Conservation (phyloP, 2,113 vertebrate genomes). For the Ceyx cyanopectus region DNA sequence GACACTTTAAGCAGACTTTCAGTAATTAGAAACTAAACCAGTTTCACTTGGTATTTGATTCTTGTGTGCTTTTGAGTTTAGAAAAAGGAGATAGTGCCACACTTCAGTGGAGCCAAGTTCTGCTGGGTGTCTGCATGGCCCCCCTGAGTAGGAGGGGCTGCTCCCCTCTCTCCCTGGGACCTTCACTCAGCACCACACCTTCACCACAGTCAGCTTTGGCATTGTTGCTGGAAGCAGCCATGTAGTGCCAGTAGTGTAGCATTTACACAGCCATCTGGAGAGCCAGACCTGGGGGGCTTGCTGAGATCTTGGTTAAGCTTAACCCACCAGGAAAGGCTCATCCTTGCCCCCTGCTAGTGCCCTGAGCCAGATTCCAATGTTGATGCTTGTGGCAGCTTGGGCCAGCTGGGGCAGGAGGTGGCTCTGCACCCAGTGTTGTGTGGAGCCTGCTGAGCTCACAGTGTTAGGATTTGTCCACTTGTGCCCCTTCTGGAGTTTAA, state of each 20-base stretch:
- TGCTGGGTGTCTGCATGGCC: rapidly evolving
- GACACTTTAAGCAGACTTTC: background rate
- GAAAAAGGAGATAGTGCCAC: background rate
- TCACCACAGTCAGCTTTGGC: background rate
- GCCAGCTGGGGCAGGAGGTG: background rate
- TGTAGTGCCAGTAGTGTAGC: background rate
- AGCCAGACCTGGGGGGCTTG: background rate
- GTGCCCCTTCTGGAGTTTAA: background rate
- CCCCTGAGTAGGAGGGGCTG: rapidly evolving
- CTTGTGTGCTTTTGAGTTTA: background rate
- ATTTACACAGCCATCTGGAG: background rate
- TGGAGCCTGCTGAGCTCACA: background rate
- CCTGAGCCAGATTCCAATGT: background rate
- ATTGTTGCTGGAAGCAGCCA: background rate
- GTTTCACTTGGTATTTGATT: background rate
- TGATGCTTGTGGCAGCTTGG: rapidly evolving
- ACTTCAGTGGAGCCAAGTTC: background rate
- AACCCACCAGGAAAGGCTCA: background rate
- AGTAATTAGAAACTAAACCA: background rate
- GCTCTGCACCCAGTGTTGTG: rapidly evolving
- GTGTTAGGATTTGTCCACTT: background rate
- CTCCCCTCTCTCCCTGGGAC: background rate
- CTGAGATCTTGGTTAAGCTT: rapidly evolving
- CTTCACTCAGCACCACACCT: background rate
- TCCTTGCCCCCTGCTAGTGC: rapidly evolving